Evolutionary conservation across 2,888 invertebrate species (phyloP), one percentile per base, ranked within the genome.

Genomic region (Calliopum simillimum): DNA sequence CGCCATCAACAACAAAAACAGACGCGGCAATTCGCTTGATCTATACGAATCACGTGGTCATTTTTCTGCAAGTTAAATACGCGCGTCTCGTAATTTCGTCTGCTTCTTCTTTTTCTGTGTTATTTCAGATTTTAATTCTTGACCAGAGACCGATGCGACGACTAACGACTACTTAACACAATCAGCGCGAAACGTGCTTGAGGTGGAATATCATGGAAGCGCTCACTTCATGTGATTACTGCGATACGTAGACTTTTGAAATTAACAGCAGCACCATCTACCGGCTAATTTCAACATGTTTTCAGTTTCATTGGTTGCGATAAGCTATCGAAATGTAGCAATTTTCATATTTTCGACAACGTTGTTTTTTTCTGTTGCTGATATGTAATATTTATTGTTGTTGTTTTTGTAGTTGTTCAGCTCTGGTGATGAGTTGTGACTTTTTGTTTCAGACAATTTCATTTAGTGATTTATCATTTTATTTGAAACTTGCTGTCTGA

Each of bases 51-150:
- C 68, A 71, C 71, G 71, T 71, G 71, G 53, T 55, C 65, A 65
- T 68, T 68, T 70, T 70, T 70, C 59, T 41, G 70, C 61, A 66
- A 66, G 23, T 66, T 70, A 66, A 70, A 61, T 70, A 65, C 33
- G 8, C 33, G 8, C 33, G 4, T 6, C 33, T 33, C 33, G 66
- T 66, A 66, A 55, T 62, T 66, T 16, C 53, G 23, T 59, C 19
- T n/a, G n/a, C 1, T n/a, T 51, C 1, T 33, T 47, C 47, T 47
- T 55, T 58, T 66, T n/a, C 11, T 33, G 8, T 16, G 49, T n/a
- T n/a, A n/a, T n/a, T n/a, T 53, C 19, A 19, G 14, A 33, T 58
- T 58, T 58, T 41, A 58, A 58, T 53, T 53, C 53, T 13, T 25
- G 33, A 33, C 33, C 8, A 33, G 33, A 2, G 62, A 16, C 64